Conservation (phyloP, 2,888 invertebrate species). For the Hypsopygia costalis region DNA sequence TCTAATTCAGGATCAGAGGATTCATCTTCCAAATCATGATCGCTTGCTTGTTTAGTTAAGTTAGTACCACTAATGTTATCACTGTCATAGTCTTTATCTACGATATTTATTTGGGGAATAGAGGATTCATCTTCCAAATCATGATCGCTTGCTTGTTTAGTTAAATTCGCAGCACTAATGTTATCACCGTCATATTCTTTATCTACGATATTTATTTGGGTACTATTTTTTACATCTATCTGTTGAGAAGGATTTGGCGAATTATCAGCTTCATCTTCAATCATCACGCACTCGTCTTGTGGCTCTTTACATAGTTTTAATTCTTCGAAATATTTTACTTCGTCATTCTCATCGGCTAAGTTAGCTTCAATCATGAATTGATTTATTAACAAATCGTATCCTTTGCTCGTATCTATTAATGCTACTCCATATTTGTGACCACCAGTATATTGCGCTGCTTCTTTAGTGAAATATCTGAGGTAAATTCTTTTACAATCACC, state of each 20-base stretch:
- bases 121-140: constrained; percentile 17
- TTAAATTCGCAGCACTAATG: too few relatives aligned
- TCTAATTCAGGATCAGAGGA: too few relatives aligned
- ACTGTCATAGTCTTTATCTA: too few relatives aligned
- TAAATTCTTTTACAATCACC: constrained; percentile 61
- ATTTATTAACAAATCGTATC: constrained; percentile 67
- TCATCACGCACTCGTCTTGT: constrained; percentile 8
- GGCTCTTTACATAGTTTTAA: constrained; percentile 14
- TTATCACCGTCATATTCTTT: too few relatives aligned
- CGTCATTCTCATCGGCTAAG: constrained; percentile 53
- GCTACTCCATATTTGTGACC: constrained; percentile 72
- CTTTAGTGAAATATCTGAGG: constrained; percentile 60
- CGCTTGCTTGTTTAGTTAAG: too few relatives aligned
- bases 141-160: constrained; percentile 10
- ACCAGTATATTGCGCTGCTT: constrained; percentile 46
- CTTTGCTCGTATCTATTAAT: constrained; percentile 65
- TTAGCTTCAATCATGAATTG: constrained; percentile 69
- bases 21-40: constrained; percentile 20
- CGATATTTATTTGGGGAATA: too few relatives aligned
- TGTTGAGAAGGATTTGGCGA: too few relatives aligned
- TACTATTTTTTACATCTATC: too few relatives aligned
- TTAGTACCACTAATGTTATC: too few relatives aligned
- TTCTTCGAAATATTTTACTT: constrained; percentile 39
- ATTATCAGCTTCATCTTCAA: constrained; percentile 1
- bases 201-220: too few relatives aligned